A percentile compares a stretch with the other conserved stretches of the same genome.
Evolutionary conservation across 1,140 invertebrate genomes (phyloP).

Genomic region (Ceratina calcarata): DNA sequence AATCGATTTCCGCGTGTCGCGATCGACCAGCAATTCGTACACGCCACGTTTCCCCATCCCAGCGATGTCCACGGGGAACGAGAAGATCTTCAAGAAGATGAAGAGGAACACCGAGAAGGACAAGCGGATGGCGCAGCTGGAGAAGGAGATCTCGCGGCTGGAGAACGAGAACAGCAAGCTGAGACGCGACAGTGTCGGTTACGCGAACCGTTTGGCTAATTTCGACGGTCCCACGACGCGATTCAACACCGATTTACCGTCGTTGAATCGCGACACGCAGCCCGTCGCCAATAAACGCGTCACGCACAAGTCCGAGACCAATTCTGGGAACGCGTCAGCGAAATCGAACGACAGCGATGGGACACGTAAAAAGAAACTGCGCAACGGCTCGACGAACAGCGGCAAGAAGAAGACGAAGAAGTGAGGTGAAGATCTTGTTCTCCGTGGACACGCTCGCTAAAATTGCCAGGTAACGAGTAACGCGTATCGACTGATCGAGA

Average conservation of each 20-base stretch:
- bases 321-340: neutral
- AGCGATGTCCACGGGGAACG: constrained; percentile 43
- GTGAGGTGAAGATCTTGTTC: constrained; percentile 5
- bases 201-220: constrained; percentile 25
- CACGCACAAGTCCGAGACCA: constrained; percentile 2
- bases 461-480: constrained; percentile 1
- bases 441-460: constrained; percentile 2
- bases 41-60: neutral
- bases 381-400: neutral
- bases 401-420: constrained; percentile 16
- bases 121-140: constrained; percentile 36
- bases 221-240: constrained; percentile 23
- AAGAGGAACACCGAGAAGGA: constrained; percentile 44
- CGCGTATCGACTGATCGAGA: constrained; percentile 6
- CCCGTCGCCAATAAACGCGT: neutral
- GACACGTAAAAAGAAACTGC: constrained; percentile 3
- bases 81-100: constrained; percentile 28
- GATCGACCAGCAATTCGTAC: neutral
- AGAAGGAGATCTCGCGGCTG: constrained; percentile 44
- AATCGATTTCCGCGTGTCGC: constrained; percentile 2
- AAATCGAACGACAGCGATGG: neutral
- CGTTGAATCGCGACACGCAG: constrained; percentile 23
- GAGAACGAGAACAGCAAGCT: constrained; percentile 51
- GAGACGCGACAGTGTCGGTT: constrained; percentile 52
- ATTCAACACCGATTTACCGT: constrained; percentile 35